These are phyloP conservation scores for Ciconia nigra DNA, from an alignment of 2,797 vertebrate genomes.

Conservation along the genomic window DNA sequence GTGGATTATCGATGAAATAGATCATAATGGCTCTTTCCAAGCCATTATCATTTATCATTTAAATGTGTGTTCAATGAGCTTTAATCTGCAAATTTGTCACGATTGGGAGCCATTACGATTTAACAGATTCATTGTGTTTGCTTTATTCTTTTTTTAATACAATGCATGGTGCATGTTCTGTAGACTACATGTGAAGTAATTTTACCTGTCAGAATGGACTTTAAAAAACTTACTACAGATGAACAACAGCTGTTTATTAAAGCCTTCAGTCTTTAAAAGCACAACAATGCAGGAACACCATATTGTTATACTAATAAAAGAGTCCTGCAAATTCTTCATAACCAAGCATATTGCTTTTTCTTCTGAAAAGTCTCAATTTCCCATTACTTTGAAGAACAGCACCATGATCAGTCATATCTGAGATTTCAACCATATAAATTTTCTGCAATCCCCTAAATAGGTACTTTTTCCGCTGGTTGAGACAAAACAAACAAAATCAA, in stretches of 20 bases:
- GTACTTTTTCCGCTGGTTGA: background rate
- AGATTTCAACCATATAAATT: background rate
- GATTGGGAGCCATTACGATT: slow-evolving; percentile 56
- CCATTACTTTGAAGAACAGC: background rate
- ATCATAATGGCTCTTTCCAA: slow-evolving; percentile 63
- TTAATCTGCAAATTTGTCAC: slow-evolving; percentile 73
- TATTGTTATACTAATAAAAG: background rate
- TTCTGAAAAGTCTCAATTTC: background rate
- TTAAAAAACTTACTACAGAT: background rate
- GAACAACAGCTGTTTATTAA: background rate
- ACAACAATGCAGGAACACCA: background rate
- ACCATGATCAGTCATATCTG: background rate
- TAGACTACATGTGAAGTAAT: background rate
- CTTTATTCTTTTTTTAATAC: slow-evolving; percentile 42
- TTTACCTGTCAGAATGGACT: background rate
- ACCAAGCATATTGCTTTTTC: background rate
- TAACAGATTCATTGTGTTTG: slow-evolving; percentile 65
- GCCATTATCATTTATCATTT: slow-evolving; percentile 68
- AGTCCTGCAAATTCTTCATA: background rate
- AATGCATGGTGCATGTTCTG: background rate
- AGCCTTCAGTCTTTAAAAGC: background rate
- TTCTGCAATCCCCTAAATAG: background rate
- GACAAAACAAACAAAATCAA: slow-evolving; percentile 1
- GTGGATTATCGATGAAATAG: slow-evolving; percentile 68
- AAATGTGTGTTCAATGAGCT: slow-evolving; percentile 71